phyloP scores from a whole-genome alignment of 1,140 invertebrate genomes.

The Procambarus clarkii region DNA sequence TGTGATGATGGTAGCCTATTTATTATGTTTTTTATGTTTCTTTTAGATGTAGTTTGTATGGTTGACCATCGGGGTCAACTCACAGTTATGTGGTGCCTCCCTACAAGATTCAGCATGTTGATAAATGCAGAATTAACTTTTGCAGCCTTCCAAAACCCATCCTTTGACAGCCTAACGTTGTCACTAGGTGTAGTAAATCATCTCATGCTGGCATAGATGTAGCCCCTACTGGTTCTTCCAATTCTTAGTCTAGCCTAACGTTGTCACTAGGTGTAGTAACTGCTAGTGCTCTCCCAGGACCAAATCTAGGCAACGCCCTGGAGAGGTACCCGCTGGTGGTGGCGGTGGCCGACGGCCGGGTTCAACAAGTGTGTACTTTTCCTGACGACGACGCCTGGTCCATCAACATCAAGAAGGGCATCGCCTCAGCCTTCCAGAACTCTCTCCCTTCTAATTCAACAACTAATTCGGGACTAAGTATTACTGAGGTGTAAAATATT shows the following conservation, averaged over 20 bases:
- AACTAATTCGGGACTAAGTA: conserved; percentile 36
- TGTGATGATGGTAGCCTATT: not conserved
- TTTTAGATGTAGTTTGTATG: no score
- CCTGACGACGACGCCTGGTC: conserved; percentile 51
- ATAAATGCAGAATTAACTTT: not conserved
- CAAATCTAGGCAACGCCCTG: conserved; percentile 6
- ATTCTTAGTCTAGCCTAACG: no score
- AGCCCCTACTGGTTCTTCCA: no score
- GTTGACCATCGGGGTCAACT: no score
- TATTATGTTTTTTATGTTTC: no score
- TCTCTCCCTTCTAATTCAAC: conserved; percentile 56
- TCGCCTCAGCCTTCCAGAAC: conserved; percentile 64
- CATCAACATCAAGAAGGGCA: conserved; percentile 70
- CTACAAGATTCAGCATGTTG: not conserved
- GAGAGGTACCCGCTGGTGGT: conserved; percentile 61
- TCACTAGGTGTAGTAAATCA: not conserved
- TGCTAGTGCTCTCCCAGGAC: not conserved
- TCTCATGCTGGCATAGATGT: no score
- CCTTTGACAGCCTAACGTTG: not conserved
- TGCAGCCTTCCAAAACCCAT: no score
- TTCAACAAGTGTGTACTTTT: conserved; percentile 62
- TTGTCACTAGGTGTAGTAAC: not conserved
- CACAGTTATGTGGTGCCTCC: no score
- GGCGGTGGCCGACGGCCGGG: conserved; percentile 54
- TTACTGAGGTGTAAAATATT: conserved; percentile 47